Percentiles rank a stretch among this genome's conserved stretches.
Conservation (phyloP, 2,797 vertebrate species). For the Myripristis jacobus region DNA sequence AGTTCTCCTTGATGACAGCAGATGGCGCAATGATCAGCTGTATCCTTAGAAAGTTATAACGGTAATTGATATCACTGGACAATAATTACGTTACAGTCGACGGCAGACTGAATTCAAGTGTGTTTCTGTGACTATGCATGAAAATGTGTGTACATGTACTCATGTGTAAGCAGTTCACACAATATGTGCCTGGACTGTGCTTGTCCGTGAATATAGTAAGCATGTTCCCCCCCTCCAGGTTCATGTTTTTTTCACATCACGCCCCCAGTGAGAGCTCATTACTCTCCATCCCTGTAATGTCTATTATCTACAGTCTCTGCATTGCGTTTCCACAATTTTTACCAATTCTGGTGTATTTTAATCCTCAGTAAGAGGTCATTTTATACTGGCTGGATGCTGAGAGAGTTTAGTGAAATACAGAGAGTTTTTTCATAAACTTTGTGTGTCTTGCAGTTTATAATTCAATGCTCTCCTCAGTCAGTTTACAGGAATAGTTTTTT, state of each 20-base stretch:
- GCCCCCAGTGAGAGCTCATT: conserved; percentile 2
- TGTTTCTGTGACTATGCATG: too few species aligned
- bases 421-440: background rate
- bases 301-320: background rate
- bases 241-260: background rate
- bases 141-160: too few species aligned
- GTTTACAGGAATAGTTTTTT: background rate
- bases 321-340: background rate
- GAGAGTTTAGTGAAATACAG: background rate
- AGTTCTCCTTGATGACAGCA: too few species aligned
- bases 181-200: too few species aligned
- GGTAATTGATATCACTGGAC: too few species aligned
- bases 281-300: background rate
- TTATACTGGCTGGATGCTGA: background rate
- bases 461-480: background rate
- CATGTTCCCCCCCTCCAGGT: too few species aligned
- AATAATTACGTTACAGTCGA: too few species aligned
- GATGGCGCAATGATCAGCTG: too few species aligned
- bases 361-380: background rate
- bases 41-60: too few species aligned
- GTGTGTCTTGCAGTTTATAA: background rate
- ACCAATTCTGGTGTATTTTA: conserved; percentile 12
- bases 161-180: too few species aligned
- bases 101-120: too few species aligned
- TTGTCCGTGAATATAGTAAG: too few species aligned